A percentile compares a stretch with the other conserved stretches of the same genome.
These are phyloP conservation scores for Bombus polaris DNA, from an alignment of 1,140 invertebrate genomes.

Conservation along the genomic window DNA sequence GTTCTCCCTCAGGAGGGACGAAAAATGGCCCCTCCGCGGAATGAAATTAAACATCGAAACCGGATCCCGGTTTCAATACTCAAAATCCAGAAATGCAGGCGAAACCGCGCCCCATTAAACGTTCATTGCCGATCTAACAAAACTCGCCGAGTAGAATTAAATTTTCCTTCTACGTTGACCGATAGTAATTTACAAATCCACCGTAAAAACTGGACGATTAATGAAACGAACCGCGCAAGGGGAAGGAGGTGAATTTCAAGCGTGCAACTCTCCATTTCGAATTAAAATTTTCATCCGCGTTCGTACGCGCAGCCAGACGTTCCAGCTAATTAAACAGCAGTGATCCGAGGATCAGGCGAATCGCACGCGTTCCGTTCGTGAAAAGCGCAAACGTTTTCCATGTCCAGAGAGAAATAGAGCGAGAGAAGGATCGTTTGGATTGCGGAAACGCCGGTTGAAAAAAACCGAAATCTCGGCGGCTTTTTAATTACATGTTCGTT, in stretches of 20 bases:
- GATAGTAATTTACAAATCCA: conserved; percentile 7
- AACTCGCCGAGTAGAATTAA: neutral
- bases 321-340: conserved; percentile 14
- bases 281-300: conserved; percentile 18
- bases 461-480: conserved; percentile 12
- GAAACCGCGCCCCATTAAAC: neutral
- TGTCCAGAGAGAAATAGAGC: neutral
- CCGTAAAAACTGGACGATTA: neutral
- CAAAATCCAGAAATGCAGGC: neutral
- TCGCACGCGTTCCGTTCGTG: neutral
- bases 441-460: neutral
- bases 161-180: neutral
- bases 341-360: neutral
- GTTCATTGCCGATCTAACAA: neutral
- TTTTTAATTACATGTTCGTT: conserved; percentile 30
- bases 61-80: neutral
- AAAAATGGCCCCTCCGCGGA: neutral
- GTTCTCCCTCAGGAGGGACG: neutral
- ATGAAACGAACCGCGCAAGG: neutral
- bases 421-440: neutral
- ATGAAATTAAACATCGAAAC: neutral
- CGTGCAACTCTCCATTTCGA: neutral
- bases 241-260: neutral
- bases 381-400: neutral
- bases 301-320: neutral